These are phyloP conservation scores for Drosophila miranda DNA, from an alignment of 1,140 invertebrate species.

Conservation along the genomic window DNA sequence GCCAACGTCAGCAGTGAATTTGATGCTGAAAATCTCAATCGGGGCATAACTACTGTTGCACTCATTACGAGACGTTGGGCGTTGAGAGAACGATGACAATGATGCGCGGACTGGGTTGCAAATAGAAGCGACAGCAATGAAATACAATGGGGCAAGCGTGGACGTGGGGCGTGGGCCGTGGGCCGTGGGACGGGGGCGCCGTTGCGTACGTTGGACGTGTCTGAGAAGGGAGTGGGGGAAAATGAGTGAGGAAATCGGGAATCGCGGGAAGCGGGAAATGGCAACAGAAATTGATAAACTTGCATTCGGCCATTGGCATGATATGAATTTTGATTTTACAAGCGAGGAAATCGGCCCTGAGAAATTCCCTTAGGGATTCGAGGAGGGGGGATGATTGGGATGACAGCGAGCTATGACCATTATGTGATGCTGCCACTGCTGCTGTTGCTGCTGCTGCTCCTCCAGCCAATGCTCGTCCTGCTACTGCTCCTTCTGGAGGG, in stretches of 20 bases:
- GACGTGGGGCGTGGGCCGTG: no score
- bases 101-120: no score
- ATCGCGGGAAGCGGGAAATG: neutral
- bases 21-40: no score
- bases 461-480: no score
- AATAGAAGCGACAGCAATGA: constrained; percentile 5
- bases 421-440: constrained; percentile 9
- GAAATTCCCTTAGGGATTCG: neutral
- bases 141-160: no score
- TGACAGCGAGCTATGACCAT: constrained; percentile 32
- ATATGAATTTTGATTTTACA: constrained; percentile 55
- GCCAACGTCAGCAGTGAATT: no score
- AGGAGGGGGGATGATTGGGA: neutral
- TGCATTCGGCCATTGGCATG: constrained; percentile 28
- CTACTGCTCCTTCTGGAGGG: no score
- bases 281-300: constrained; percentile 49
- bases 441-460: no score
- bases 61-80: no score
- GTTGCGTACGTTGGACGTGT: constrained; percentile 50
- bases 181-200: constrained; percentile 1
- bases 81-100: no score
- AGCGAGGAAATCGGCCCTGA: constrained; percentile 28
- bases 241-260: neutral
- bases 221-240: neutral
- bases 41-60: no score